phyloP scores from a whole-genome alignment of 2,888 invertebrate genomes.

The Polymixis lichenea region DNA sequence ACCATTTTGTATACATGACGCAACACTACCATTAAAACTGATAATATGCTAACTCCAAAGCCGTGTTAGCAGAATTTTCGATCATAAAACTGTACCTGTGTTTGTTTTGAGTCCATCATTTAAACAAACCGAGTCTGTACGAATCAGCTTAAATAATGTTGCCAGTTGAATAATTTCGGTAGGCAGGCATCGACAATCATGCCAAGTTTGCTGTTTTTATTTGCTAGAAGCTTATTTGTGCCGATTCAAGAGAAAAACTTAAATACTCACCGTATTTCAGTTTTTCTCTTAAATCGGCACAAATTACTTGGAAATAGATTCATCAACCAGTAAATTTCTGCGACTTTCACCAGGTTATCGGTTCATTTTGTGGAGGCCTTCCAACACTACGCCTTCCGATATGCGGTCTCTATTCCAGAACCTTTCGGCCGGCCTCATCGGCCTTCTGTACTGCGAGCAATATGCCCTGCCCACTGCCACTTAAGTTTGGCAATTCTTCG shows the following conservation, averaged over 20 bases:
- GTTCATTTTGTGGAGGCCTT: no score
- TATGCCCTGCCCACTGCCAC: no score
- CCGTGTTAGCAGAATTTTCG: background rate
- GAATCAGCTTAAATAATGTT: constrained; percentile 15
- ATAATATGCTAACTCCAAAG: background rate
- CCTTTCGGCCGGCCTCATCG: no score
- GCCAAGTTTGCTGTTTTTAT: background rate
- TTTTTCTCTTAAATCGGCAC: background rate
- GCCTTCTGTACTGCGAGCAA: no score
- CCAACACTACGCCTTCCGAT: no score
- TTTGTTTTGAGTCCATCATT: constrained; percentile 26
- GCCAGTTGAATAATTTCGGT: background rate
- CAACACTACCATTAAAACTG: constrained; percentile 22
- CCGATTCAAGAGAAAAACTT: no score
- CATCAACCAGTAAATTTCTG: no score
- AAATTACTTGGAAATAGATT: background rate
- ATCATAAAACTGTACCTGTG: constrained; percentile 1
- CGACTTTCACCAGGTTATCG: no score
- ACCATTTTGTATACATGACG: constrained; percentile 34
- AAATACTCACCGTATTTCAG: no score
- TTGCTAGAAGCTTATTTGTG: no score
- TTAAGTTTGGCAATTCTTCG: no score
- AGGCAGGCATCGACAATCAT: background rate
- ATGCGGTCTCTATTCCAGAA: no score
- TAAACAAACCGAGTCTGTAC: background rate